Evolutionary conservation across 2,888 invertebrate genomes (phyloP).

Genomic region (Amblyjoppa fuscipennis): DNA sequence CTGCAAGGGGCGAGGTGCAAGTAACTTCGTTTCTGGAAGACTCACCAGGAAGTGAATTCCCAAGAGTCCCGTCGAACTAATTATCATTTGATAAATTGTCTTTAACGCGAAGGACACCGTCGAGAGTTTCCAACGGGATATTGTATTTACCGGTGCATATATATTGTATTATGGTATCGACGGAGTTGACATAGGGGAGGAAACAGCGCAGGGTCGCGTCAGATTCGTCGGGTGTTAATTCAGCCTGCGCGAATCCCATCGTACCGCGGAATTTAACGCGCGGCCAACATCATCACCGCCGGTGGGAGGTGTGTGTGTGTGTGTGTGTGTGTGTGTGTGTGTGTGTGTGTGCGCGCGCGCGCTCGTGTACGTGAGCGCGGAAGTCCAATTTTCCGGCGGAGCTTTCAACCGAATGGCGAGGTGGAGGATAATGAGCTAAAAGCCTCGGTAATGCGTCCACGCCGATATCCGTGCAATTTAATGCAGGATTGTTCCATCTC

Average conservation of each 20-base stretch:
- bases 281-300: constrained; percentile 11
- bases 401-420: constrained; percentile 64
- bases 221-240: constrained; percentile 12
- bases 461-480: constrained; percentile 53
- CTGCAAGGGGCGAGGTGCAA: too few relatives aligned
- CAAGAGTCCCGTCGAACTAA: not conserved
- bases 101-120: not conserved
- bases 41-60: not conserved
- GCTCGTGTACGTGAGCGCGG: constrained; percentile 13
- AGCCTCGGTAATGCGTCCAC: constrained; percentile 61
- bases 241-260: constrained; percentile 24
- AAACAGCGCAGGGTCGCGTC: not conserved
- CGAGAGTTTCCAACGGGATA: not conserved
- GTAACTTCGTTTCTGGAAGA: not conserved
- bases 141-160: not conserved
- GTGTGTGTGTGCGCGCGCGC: not conserved
- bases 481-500: constrained; percentile 40
- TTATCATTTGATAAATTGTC: not conserved
- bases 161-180: constrained; percentile 5
- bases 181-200: constrained; percentile 11
- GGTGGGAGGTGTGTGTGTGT: not conserved
- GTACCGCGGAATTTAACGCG: constrained; percentile 25
- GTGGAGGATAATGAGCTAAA: constrained; percentile 65
- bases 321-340: constrained; percentile 16
- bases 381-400: constrained; percentile 56